Evolutionary conservation across 2,113 vertebrate genomes (phyloP), one percentile per base, ranked within the genome.

Genomic region (Nesogale talazaci): DNA sequence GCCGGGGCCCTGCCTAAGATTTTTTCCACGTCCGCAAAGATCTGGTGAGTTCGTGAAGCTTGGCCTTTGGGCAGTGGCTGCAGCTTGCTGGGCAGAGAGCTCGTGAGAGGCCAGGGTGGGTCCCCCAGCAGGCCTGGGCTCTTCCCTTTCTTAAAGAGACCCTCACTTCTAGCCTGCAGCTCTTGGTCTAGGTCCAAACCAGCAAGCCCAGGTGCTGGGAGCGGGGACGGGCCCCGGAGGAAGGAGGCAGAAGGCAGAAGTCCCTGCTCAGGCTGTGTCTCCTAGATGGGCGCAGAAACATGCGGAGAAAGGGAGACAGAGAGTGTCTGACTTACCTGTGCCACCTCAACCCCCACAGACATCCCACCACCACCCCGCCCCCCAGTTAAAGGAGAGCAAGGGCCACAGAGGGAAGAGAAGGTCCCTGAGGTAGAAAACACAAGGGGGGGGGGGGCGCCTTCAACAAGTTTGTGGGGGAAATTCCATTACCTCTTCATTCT

Each of bases 241-340:
- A 93, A 93, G 94, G 89, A 96, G 1, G 89, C 31, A 70, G 95
- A 78, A 90, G 93, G 96, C 88, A 94, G 96, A 92, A 96, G 88
- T 76, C 96, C 97, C 93, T 95, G 88, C 76, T 97, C 96, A 59
- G 97, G 91, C 92, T 95, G 94, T 75, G 67, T 80, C 69, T 96
- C 97, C 97, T 96, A 96, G 93, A 94, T 22, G 94, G 90, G 89
- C 56, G 95, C 72, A 95, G 76, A 96, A 97, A 95, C 57, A 95
- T 90, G 83, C 96, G 95, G 83, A 96, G 77, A 86, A 86, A 91
- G 79, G 57, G 70, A 94, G 59, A 40, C 11, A 34, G 63, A 70
- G 20, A 17, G 8, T 31, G 56, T 46, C 52, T 63, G 27, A 57
- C 9, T 82, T 82, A 92, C 0, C 31, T 65, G 72, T 80, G 42